Evolutionary conservation across 2,888 invertebrate species (phyloP), one percentile per base, ranked within the genome.

Genomic region (Cephonodes hylas): DNA sequence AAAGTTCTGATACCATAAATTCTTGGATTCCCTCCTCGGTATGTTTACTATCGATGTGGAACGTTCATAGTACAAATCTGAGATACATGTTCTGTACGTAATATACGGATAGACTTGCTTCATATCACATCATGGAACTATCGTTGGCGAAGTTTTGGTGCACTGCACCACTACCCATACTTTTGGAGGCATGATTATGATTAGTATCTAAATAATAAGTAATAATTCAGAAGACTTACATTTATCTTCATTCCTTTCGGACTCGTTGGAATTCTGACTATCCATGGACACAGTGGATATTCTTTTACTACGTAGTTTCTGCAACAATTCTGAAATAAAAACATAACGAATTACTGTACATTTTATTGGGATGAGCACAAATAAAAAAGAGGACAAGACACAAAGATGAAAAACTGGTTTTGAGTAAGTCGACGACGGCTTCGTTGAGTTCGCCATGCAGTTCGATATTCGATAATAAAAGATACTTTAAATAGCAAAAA

Each of bases 251-350:
- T 84, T 89, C 66, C 81, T 80, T 38, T 86, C 87, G 2, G 85
- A 86, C 53, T 87, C 89, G 2, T 72, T 79, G 0, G 91, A 90
- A 25, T 83, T 84, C 67, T 90, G 85, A 56, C 90, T 90, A 72
- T 87, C 87, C 86, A 89, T 89, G 10, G 92, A 92, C 23, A 80
- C 84, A 77, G 88, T 84, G 1, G 92, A 92, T 67, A 86, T 79
- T 66, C 92, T 81, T 66, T 91, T 91, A 65, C 83, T 90, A n/a
- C 91, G 83, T 69, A 91, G 86, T 67, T 91, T 85, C 38, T 83
- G 80, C 18, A 91, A 74, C 18, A 91, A 78, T 82, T 92, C 92
- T 92, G 89, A 13, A 89, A 63, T 18, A 1, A 62, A 56, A 66
- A 62, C 42, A 8, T 2, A 38, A 59, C 15, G 42, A 23, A 25